These are phyloP conservation scores for Papilio machaon DNA, from an alignment of 1,140 invertebrate genomes.

Conservation along the genomic window DNA sequence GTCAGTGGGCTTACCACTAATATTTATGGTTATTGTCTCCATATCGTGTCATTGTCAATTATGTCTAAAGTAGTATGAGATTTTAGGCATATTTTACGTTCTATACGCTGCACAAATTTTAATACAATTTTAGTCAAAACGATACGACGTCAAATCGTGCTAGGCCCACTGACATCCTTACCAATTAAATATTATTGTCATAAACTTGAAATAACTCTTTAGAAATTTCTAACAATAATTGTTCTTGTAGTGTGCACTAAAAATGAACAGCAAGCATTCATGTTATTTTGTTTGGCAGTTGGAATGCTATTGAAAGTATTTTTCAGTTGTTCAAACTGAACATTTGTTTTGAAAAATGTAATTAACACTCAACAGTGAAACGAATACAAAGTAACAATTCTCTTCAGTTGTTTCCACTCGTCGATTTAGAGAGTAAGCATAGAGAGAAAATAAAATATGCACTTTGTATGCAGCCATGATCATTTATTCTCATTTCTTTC, in stretches of 20 bases:
- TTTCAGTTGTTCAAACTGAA: not conserved
- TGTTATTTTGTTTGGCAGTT: not conserved
- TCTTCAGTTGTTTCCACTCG: not conserved
- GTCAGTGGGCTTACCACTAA: no score
- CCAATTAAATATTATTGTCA: not conserved
- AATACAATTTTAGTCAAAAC: no score
- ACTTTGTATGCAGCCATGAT: not conserved
- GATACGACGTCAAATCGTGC: no score
- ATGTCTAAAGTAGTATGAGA: no score
- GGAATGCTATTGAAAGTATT: not conserved
- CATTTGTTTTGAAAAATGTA: not conserved
- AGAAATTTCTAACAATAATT: not conserved
- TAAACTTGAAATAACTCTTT: not conserved
- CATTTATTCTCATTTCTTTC: not conserved
- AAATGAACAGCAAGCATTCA: not conserved
- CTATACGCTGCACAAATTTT: no score
- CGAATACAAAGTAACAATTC: conserved; percentile 16
- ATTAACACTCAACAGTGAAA: conserved; percentile 5
- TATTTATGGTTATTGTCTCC: no score
- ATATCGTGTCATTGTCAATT: no score
- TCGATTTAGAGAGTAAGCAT: conserved; percentile 9
- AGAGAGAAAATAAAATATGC: not conserved
- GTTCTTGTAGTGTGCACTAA: not conserved
- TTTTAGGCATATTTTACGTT: no score
- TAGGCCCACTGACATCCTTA: no score